phyloP scores from a whole-genome alignment of 2,113 vertebrate species.

The Lagopus leucura region DNA sequence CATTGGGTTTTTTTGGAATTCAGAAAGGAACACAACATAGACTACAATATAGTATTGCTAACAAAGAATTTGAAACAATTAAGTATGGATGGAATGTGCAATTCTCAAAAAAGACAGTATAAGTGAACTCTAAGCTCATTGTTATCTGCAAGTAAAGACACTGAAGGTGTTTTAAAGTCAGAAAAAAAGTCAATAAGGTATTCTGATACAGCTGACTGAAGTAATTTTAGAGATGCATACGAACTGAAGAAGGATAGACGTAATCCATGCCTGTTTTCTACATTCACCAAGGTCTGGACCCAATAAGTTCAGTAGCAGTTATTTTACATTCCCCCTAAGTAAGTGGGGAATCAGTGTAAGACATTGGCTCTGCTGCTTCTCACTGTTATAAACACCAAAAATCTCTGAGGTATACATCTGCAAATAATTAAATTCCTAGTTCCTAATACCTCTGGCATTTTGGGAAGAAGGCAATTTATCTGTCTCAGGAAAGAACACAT shows the following conservation, averaged over 20 bases:
- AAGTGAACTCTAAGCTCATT: background rate
- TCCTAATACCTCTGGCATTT: background rate
- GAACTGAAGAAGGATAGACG: background rate
- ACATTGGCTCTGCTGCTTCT: background rate
- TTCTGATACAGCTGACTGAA: background rate
- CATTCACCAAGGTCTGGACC: background rate
- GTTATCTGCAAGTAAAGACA: background rate
- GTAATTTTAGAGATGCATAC: background rate
- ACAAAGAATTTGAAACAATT: background rate
- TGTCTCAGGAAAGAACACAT: background rate
- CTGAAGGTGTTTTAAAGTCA: background rate
- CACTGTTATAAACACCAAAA: background rate
- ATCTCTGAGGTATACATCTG: background rate
- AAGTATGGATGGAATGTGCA: background rate
- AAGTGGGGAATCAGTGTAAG: background rate
- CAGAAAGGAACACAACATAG: background rate
- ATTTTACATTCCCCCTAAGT: background rate
- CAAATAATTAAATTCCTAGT: background rate
- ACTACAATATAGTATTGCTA: background rate
- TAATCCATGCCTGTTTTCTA: background rate
- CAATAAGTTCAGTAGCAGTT: background rate
- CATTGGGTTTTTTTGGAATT: background rate
- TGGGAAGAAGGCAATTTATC: background rate
- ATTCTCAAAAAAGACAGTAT: background rate
- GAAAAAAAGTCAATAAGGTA: background rate